Evolutionary conservation across 1,140 invertebrate species (phyloP).

Genomic region (Gryon sp.): DNA sequence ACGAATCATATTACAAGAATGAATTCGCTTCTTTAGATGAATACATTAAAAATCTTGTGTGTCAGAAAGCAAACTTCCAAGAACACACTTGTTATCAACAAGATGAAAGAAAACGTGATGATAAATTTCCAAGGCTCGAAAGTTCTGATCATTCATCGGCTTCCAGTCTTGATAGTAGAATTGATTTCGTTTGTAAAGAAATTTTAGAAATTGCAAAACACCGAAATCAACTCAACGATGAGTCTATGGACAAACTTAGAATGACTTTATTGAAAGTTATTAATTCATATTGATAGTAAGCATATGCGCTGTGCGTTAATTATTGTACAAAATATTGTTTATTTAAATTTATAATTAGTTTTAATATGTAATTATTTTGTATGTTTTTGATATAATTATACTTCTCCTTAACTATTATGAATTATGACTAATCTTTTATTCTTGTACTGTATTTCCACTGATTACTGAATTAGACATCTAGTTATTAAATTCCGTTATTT

Average conservation of each 20-base stretch:
- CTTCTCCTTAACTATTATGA: too few relatives aligned
- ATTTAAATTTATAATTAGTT: too few relatives aligned
- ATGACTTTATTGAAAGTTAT: conserved; percentile 39
- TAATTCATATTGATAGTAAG: conserved; percentile 7
- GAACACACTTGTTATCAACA: conserved; percentile 61
- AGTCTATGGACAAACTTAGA: conserved; percentile 40
- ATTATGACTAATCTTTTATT: too few relatives aligned
- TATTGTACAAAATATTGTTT: too few relatives aligned
- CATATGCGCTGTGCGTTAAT: too few relatives aligned
- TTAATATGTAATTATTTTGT: too few relatives aligned
- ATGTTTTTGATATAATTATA: too few relatives aligned
- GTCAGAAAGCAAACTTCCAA: background rate
- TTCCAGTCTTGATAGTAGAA: conserved; percentile 25
- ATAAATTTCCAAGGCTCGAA: conserved; percentile 66
- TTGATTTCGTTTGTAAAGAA: conserved; percentile 38
- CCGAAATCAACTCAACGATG: conserved; percentile 37
- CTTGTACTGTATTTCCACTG: too few relatives aligned
- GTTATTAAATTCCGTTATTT: too few relatives aligned
- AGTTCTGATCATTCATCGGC: background rate
- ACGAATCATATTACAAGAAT: conserved; percentile 32
- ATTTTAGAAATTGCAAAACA: conserved; percentile 37
- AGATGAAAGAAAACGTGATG: conserved; percentile 58
- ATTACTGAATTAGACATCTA: too few relatives aligned
- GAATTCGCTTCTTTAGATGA: conserved; percentile 45
- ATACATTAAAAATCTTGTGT: conserved; percentile 51